phyloP scores from a whole-genome alignment of 2,113 vertebrate species.

The Plecotus auritus region DNA sequence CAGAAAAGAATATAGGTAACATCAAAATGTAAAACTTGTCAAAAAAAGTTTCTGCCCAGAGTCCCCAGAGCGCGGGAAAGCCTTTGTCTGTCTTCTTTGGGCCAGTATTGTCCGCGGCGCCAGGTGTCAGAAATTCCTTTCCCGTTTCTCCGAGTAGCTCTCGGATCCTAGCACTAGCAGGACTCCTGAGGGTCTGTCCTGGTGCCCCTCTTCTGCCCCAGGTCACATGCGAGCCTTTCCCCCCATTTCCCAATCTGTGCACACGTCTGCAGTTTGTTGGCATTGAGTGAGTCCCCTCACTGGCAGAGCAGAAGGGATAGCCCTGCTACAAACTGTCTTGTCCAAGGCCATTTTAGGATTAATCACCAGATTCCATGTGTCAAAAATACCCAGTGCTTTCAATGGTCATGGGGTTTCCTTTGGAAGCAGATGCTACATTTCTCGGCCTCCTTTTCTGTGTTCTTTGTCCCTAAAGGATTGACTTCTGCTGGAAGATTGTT shows the following conservation, averaged over 20 bases:
- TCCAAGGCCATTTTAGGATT: neutral
- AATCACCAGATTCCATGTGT: neutral
- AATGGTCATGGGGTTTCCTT: neutral
- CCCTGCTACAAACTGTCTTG: neutral
- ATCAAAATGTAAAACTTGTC: neutral
- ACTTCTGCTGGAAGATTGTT: neutral
- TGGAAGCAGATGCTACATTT: neutral
- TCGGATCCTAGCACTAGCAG: neutral
- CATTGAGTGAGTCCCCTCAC: neutral
- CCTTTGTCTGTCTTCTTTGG: neutral
- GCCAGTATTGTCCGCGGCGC: neutral
- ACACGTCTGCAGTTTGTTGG: neutral
- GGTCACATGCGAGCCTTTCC: neutral
- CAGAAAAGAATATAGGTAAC: neutral
- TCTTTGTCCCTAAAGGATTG: neutral
- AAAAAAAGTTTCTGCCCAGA: neutral
- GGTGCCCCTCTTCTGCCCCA: neutral
- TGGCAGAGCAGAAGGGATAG: neutral
- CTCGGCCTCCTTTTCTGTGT: neutral
- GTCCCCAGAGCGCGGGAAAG: neutral
- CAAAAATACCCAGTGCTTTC: constrained; percentile 4
- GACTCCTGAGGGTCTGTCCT: neutral
- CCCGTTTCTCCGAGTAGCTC: neutral
- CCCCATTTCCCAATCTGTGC: too few relatives aligned
- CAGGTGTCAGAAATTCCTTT: neutral